phyloP scores from a whole-genome alignment of 2,113 vertebrate species.

The Ovibos moschatus region DNA sequence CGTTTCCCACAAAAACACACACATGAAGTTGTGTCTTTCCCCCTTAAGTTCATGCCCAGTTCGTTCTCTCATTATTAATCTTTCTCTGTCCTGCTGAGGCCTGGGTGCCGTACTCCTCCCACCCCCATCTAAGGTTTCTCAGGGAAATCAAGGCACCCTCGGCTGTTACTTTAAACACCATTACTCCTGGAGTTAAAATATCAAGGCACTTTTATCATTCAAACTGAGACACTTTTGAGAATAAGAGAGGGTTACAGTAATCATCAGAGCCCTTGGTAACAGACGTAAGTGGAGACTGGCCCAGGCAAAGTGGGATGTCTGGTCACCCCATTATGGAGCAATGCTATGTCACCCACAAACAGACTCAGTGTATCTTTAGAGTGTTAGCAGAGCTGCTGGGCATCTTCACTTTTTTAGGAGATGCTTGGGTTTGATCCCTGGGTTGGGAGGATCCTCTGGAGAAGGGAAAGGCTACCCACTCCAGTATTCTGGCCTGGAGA shows the following conservation, averaged over 20 bases:
- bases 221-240: background rate
- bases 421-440: background rate
- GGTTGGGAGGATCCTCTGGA: background rate
- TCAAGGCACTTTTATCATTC: background rate
- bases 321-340: background rate
- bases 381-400: background rate
- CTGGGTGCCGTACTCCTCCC: background rate
- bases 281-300: background rate
- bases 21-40: background rate
- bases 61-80: background rate
- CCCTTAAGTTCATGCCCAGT: background rate
- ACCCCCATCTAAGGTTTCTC: background rate
- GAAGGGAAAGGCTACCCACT: background rate
- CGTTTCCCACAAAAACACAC: background rate
- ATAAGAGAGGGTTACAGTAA: background rate
- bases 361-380: background rate
- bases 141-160: background rate
- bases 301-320: background rate
- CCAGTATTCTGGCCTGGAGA: background rate
- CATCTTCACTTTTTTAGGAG: background rate
- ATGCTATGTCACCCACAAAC: rapidly evolving
- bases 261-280: background rate
- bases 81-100: background rate
- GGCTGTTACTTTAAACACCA: background rate
- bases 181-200: background rate